A percentile compares a stretch with the other conserved stretches of the same genome.
phyloP scores from a whole-genome alignment of 2,888 invertebrate species.

The Cerceris rybyensis region DNA sequence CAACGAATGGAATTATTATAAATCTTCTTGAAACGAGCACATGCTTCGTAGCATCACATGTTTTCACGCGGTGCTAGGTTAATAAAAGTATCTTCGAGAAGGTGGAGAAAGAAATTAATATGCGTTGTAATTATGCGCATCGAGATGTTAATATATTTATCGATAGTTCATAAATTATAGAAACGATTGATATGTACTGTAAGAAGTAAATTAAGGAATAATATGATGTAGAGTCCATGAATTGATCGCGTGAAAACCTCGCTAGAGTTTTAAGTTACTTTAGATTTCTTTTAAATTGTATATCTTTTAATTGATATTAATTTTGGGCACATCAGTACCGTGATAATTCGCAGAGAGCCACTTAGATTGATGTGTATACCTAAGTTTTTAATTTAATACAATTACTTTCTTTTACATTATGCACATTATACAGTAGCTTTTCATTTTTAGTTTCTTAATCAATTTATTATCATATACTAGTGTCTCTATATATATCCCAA shows the following conservation, averaged over 20 bases:
- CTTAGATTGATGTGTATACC: slow-evolving; percentile 37
- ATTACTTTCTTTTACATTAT: background rate
- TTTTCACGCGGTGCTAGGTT: background rate
- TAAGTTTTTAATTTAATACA: background rate
- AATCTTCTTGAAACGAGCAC: slow-evolving; percentile 19
- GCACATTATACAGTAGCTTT: background rate
- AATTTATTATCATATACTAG: background rate
- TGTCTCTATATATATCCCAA: too few species aligned
- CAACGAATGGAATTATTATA: slow-evolving; percentile 6
- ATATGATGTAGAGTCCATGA: background rate
- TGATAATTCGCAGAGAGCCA: slow-evolving; percentile 45
- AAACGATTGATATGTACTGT: too few species aligned
- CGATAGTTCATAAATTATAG: too few species aligned
- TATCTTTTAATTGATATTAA: background rate
- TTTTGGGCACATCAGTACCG: slow-evolving; percentile 32
- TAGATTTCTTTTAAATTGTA: background rate
- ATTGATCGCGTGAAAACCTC: background rate
- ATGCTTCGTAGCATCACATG: slow-evolving; percentile 15
- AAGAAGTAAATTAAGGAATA: too few species aligned
- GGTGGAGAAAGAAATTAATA: background rate
- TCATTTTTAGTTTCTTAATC: background rate
- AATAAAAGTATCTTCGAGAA: slow-evolving; percentile 12
- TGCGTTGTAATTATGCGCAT: background rate
- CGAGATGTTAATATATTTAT: too few species aligned
- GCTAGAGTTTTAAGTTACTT: background rate